phyloP scores from a whole-genome alignment of 1,140 invertebrate species.

The Reticulitermes speratus region DNA sequence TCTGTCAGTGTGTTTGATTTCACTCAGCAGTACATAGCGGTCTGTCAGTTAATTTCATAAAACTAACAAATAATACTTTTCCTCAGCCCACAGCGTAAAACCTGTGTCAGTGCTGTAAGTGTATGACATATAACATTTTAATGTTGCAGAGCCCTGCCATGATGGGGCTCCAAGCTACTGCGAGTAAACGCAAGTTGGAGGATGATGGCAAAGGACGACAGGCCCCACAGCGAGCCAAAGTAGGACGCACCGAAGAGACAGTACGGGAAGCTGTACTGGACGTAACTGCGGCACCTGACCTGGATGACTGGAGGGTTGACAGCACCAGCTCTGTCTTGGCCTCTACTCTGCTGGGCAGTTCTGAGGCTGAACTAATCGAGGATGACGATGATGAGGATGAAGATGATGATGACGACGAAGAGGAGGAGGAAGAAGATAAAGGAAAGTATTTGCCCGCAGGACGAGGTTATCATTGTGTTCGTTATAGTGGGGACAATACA shows the following conservation, averaged over 20 bases:
- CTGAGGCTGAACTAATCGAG: constrained; percentile 50
- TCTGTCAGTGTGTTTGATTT: background rate
- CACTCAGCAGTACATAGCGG: background rate
- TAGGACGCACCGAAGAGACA: constrained; percentile 38
- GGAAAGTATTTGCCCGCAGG: constrained; percentile 42
- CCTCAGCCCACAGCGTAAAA: too few species aligned
- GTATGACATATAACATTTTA: constrained; percentile 36
- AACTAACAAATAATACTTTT: background rate
- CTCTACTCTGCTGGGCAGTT: constrained; percentile 22
- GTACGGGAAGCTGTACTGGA: constrained; percentile 26
- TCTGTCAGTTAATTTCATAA: background rate
- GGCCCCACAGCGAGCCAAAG: constrained; percentile 32
- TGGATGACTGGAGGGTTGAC: constrained; percentile 50
- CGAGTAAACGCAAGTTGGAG: constrained; percentile 67
- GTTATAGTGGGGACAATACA: constrained; percentile 21
- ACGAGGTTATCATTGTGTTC: constrained; percentile 31
- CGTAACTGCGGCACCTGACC: constrained; percentile 34
- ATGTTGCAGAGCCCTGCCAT: constrained; percentile 68
- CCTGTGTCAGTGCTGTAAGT: too few species aligned
- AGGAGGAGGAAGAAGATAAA: constrained; percentile 44
- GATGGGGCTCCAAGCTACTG: constrained; percentile 73
- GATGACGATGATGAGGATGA: constrained; percentile 57
- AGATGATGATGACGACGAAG: constrained; percentile 46
- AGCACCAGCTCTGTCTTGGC: constrained; percentile 29
- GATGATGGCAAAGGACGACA: constrained; percentile 36